A percentile compares a stretch with the other conserved stretches of the same genome.
Evolutionary conservation across 2,113 vertebrate species (phyloP).

Genomic region (Macaca nemestrina): DNA sequence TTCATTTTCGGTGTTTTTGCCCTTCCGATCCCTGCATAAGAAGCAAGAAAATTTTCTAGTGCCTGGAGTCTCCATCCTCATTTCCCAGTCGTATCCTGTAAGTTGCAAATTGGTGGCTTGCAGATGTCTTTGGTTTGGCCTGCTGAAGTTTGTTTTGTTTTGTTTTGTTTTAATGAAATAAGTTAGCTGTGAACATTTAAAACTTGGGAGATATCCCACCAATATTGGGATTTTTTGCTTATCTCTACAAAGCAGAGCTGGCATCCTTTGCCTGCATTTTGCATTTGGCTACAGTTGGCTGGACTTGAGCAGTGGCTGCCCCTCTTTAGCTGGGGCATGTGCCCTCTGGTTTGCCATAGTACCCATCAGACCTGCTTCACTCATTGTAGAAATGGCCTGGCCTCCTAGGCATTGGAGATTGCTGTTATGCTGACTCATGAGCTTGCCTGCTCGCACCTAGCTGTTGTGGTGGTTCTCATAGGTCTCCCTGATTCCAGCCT

Average conservation of each 20-base stretch:
- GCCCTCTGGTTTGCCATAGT: not conserved
- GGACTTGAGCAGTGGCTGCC: not conserved
- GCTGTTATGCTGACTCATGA: not conserved
- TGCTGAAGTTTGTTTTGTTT: not conserved
- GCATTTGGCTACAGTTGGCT: not conserved
- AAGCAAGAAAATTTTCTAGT: not conserved
- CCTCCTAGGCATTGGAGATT: not conserved
- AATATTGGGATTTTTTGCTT: not conserved
- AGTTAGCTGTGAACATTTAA: not conserved
- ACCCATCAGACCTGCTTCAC: not conserved
- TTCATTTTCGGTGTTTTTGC: not conserved
- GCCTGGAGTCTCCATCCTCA: no score
- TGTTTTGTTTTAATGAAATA: not conserved
- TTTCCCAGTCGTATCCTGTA: not conserved
- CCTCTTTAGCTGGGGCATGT: not conserved
- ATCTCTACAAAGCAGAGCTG: not conserved
- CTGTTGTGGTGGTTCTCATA: not conserved
- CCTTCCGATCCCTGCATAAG: not conserved
- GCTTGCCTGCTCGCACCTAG: rapidly evolving
- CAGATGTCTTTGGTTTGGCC: not conserved
- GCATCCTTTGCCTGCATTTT: not conserved
- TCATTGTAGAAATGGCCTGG: not conserved
- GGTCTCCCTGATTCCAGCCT: not conserved
- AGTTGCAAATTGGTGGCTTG: not conserved
- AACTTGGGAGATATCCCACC: not conserved